A percentile compares a stretch with the other conserved stretches of the same genome.
Evolutionary conservation across 2,797 vertebrate genomes (phyloP).

Genomic region (Enteromius viviparus): DNA sequence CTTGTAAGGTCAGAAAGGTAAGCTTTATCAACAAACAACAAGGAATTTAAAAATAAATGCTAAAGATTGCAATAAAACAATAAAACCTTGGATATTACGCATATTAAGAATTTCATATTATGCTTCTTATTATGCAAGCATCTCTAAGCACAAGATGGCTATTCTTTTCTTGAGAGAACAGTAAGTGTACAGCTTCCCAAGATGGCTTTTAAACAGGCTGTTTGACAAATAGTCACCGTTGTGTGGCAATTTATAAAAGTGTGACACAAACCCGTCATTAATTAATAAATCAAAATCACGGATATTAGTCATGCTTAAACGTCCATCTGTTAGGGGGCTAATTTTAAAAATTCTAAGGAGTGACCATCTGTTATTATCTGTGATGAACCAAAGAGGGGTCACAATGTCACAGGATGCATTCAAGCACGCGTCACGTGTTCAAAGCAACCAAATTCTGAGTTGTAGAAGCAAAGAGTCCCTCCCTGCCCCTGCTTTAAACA

Average conservation of each 20-base stretch:
- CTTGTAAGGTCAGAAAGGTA: background rate
- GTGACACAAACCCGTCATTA: constrained; percentile 35
- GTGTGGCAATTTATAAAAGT: constrained; percentile 37
- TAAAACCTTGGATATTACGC: background rate
- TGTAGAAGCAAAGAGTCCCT: background rate
- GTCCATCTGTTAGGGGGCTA: constrained; percentile 31
- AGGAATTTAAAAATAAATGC: background rate
- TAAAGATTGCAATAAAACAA: background rate
- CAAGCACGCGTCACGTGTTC: background rate
- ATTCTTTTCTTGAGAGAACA: background rate
- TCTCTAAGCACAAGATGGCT: background rate
- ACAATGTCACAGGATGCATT: constrained; percentile 12
- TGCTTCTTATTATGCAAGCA: background rate
- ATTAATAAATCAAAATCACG: constrained; percentile 45
- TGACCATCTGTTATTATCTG: constrained; percentile 24
- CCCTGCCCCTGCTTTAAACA: background rate
- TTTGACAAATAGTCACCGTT: constrained; percentile 16
- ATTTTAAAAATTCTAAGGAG: constrained; percentile 7
- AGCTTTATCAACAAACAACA: background rate
- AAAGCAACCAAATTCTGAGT: background rate
- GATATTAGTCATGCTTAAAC: constrained; percentile 38
- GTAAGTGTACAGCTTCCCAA: background rate
- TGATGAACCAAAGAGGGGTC: constrained; percentile 36
- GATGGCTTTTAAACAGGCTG: constrained; percentile 3
- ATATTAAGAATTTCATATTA: background rate